Base-by-base conservation (phyloP, 2,797 vertebrate genomes). In the Hydrocynus forskahlii region DNA sequence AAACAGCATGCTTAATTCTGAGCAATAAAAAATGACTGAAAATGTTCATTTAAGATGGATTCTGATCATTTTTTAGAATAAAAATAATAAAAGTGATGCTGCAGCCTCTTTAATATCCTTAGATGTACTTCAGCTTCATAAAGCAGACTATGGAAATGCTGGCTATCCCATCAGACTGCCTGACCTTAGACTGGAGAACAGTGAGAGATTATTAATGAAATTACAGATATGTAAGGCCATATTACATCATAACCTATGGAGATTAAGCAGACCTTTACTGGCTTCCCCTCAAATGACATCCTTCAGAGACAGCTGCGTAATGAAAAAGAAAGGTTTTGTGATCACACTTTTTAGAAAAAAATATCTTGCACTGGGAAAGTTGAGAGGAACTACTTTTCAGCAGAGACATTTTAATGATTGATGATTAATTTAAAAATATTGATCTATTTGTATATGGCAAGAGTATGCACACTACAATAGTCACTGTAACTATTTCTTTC, bases 191-290 rank as follows among this genome's bases (percentile, higher is more conserved):
- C 35, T 43, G 55, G 17, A 35, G 70, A 54, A 38, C 70, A 55
- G 52, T 57, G 50, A 73, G 48, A 73, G 54, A 59, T 60, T 40
- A 23, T 74, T 40, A 59, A 59, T 60, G 54, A 17, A 59, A 43
- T 74, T 59, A 60, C 72, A 60, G n/a, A 43, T n/a, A 43, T 38
- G 17, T 21, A 59, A 74, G 54, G 54, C 38, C 54, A 23, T 60
- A 60, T 74, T 74, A 74, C 72, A 74, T 74, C 72, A 74, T 59
- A 60, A n/a, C 35, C 55, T 60, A 43, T 60, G 19, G 72, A 59
- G 72, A 60, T 43, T 59, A 43, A 21, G 6, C 10, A 59, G 52
- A 73, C 72, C 38, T 60, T 21, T 60, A 43, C 35, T 38, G 50
- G 29, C 71, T 57, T 59, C 54, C 38, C 7, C 9, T 57, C 0